Evolutionary conservation across 2,797 vertebrate genomes (phyloP), one percentile per base, ranked within the genome.

Genomic region (Chromobotia macracanthus): DNA sequence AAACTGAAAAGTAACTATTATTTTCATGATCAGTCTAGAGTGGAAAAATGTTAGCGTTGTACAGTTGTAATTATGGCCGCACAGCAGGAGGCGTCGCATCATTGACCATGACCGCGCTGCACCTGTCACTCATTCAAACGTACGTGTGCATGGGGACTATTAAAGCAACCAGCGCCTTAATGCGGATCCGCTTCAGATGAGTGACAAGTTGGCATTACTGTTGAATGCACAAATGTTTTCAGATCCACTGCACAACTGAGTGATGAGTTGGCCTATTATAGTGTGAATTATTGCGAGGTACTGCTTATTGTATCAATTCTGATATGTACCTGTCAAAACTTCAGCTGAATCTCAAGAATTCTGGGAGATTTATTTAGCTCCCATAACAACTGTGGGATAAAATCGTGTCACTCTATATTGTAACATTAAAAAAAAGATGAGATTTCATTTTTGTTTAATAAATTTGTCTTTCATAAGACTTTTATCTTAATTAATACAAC

Each of bases 251-350:
- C 56, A 12, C 67, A 48, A 50, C 60, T 44, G 74, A 75, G 65
- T 53, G 84, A 86, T 75, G 84, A 83, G 89, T 89, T 85, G 63
- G 25, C 70, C 50, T 80, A 79, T 90, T 90, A 92, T 89, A 86
- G 86, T 18, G 68, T 82, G 80, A 92, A 90, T 89, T 87, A 90
- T 90, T 86, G 58, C 58, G 84, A 83, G 87, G 72, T 84, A 87
- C 82, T 46, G 77, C 67, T 87, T 87, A 89, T 87, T 89, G 85
- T 89, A 87, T 87, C 88, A 89, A 90, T 84, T 85, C 83, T 68
- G 86, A 83, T 74, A 76, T 84, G 44, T 87, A 90, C 88, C 90
- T 86, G 86, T 81, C 76, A 48, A 86, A 75, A 87, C 74, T 56
- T 64, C 61, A 87, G 86, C 90, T 90, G 84, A 89, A 86, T 89